Percentiles rank a stretch among this genome's conserved stretches.
Evolutionary conservation across 2,113 vertebrate species (phyloP).

Genomic region (Anarhynchus alexandrinus): DNA sequence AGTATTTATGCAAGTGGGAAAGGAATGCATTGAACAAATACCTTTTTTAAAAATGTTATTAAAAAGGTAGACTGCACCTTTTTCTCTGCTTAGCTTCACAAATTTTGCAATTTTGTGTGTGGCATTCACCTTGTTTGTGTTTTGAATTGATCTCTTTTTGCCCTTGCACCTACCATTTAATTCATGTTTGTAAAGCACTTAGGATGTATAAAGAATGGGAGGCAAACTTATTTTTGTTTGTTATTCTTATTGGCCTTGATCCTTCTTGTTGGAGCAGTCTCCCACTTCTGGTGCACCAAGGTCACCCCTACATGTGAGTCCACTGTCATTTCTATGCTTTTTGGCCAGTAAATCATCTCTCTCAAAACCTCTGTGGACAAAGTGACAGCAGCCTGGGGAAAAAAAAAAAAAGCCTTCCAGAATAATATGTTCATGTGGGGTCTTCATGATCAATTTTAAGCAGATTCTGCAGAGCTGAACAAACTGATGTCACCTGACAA

Average conservation of each 20-base stretch:
- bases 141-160: constrained; percentile 45
- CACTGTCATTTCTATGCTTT: neutral
- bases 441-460: neutral
- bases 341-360: neutral
- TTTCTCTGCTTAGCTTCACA: constrained; percentile 20
- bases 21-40: constrained; percentile 16
- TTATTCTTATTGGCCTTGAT: neutral
- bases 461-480: neutral
- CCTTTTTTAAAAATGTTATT: neutral
- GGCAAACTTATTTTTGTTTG: neutral
- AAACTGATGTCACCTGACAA: neutral
- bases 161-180: neutral
- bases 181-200: constrained; percentile 40
- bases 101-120: neutral
- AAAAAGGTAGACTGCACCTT: neutral
- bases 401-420: neutral
- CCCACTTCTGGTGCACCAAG: neutral
- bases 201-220: neutral
- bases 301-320: neutral
- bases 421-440: neutral
- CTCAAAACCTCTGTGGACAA: neutral
- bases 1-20: constrained; percentile 10
- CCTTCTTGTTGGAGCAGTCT: neutral
- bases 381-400: neutral
- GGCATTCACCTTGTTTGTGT: neutral